Evolutionary conservation across 2,888 invertebrate species (phyloP).

Genomic region (Halocaridina rubra): DNA sequence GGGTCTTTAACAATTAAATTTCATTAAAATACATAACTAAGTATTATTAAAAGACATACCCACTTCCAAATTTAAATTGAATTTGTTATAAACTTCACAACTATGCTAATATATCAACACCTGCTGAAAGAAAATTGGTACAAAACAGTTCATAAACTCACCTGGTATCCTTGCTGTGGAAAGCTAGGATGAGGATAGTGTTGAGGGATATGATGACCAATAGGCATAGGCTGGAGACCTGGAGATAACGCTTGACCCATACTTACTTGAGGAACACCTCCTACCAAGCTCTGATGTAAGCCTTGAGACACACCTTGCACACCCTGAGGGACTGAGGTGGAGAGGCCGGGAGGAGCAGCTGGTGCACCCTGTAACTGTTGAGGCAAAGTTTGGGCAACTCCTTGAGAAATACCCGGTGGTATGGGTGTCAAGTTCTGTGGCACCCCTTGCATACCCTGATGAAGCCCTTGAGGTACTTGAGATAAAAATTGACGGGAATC

Average conservation of each 20-base stretch:
- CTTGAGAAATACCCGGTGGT: constrained; percentile 3
- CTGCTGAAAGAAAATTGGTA: not conserved
- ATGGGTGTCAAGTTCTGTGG: constrained; percentile 2
- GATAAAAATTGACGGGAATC: constrained; percentile 37
- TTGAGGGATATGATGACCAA: constrained; percentile 32
- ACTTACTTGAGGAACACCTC: constrained; percentile 36
- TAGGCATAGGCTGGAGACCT: constrained; percentile 26
- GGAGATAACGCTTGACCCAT: constrained; percentile 30
- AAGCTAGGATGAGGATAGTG: constrained; percentile 31
- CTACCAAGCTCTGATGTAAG: constrained; percentile 21
- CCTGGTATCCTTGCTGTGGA: constrained; percentile 50
- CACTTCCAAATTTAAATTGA: not conserved
- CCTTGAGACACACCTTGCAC: constrained; percentile 32
- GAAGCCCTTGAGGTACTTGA: constrained; percentile 19
- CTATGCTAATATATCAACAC: not conserved
- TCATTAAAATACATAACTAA: not conserved
- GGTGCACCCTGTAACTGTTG: constrained; percentile 6
- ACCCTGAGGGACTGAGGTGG: constrained; percentile 37
- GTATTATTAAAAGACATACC: not conserved
- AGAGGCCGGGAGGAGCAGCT: constrained; percentile 31
- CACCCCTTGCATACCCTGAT: constrained; percentile 22
- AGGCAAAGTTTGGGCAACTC: constrained; percentile 8
- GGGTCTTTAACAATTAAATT: not conserved
- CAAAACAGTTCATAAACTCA: too few species aligned
- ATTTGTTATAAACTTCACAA: not conserved